Conservation (phyloP, 2,888 invertebrate genomes). For the Hypolimnas misippus region DNA sequence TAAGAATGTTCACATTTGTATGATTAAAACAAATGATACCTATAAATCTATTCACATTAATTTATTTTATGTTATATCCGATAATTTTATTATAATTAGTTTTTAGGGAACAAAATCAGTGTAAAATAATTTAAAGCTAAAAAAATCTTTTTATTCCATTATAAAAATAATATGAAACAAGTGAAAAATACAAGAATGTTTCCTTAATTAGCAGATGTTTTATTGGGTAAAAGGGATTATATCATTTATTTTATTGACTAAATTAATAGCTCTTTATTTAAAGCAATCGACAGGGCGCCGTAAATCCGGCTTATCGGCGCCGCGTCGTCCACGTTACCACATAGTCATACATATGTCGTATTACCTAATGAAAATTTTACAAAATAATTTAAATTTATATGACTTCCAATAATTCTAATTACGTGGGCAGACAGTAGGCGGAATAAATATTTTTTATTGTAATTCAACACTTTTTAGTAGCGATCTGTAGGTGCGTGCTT, state of each 20-base stretch:
- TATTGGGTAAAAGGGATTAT: neutral
- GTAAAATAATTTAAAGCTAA: too few relatives aligned
- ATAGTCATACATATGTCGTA: constrained; percentile 6
- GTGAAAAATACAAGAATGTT: neutral
- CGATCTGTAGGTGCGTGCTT: neutral
- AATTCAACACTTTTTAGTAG: neutral
- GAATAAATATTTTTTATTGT: constrained; percentile 6
- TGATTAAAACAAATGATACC: too few relatives aligned
- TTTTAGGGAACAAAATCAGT: too few relatives aligned
- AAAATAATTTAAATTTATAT: neutral
- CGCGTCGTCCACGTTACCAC: too few relatives aligned
- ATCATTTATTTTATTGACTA: neutral
- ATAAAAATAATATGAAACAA: too few relatives aligned
- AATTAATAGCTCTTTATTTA: neutral
- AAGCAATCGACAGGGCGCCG: constrained; percentile 3
- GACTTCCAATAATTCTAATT: neutral
- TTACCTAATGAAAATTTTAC: constrained; percentile 4
- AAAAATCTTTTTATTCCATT: too few relatives aligned
- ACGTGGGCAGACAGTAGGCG: constrained; percentile 17
- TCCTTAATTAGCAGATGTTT: neutral
- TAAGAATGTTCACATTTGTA: too few relatives aligned
- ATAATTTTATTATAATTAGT: too few relatives aligned
- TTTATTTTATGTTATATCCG: too few relatives aligned
- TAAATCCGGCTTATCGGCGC: constrained; percentile 19
- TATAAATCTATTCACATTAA: too few relatives aligned